These are phyloP conservation scores for Stictocephala bisonia DNA, from an alignment of 2,888 invertebrate species.

Conservation along the genomic window DNA sequence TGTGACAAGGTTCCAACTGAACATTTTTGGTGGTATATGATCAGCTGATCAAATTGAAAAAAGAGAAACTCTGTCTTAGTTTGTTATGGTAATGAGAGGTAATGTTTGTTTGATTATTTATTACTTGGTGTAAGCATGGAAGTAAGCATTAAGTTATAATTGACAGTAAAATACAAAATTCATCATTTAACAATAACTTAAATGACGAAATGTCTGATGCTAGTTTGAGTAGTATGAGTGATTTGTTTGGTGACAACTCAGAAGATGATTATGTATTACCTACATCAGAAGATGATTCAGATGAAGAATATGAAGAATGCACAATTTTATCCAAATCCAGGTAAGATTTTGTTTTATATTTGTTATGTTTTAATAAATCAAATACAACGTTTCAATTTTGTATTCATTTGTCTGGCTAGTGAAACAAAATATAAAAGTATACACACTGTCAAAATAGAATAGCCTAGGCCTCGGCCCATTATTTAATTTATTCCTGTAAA, in stretches of 20 bases:
- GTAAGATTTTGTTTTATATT: constrained; percentile 19
- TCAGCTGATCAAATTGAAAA: constrained; percentile 13
- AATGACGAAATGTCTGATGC: constrained; percentile 8
- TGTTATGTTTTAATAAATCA: not conserved
- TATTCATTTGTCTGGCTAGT: constrained; percentile 6
- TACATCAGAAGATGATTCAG: constrained; percentile 1
- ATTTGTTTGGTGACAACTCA: constrained; percentile 9
- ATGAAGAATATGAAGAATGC: constrained; percentile 21
- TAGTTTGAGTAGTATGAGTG: constrained; percentile 15
- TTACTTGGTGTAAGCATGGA: constrained; percentile 11
- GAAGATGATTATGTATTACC: constrained; percentile 7
- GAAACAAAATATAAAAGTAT: constrained; percentile 2
- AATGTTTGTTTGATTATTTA: constrained; percentile 1
- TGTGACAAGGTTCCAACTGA: constrained; percentile 9
- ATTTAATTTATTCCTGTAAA: not conserved
- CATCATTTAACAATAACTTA: constrained; percentile 11
- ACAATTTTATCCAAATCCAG: constrained; percentile 3
- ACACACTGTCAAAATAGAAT: too few relatives aligned
- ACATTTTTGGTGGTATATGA: constrained; percentile 9
- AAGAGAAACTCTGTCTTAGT: constrained; percentile 9
- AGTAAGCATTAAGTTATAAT: constrained; percentile 9
- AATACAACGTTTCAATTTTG: not conserved
- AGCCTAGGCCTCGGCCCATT: constrained; percentile 13
- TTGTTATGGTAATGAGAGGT: constrained; percentile 11
- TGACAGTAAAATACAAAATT: not conserved